Evolutionary conservation across 2,113 vertebrate genomes (phyloP), one percentile per base, ranked within the genome.

Genomic region (Etheostoma spectabile): DNA sequence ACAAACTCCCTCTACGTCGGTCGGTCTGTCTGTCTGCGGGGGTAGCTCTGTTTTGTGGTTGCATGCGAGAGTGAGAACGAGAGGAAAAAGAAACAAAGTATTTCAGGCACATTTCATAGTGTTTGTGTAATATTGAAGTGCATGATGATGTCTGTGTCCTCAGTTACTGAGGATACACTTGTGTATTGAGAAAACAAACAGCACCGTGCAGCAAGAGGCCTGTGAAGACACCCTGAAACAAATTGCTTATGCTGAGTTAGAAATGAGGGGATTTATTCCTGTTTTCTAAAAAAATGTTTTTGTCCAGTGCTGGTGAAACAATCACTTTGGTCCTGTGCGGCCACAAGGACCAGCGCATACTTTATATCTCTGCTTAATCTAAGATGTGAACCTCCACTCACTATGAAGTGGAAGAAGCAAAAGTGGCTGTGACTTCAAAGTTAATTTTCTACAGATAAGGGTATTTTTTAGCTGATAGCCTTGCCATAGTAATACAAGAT

Each of bases 151-250:
- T 30, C 48, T 24, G 38, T 74, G 51, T 11, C 63, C 63, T 63
- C 60, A 14, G 66, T 78, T n/a, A 15, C 30, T 33, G 80, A 63
- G 73, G 61, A 80, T 46, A 80, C 8, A 63, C 27, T 77, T 75
- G 64, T 81, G 63, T 59, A 35, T 18, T 48, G 45, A 76, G 61
- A 77, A 80, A 59, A 63, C 56, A 72, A 76, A 57, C 69, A 8
- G 62, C 62, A 55, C 64, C 16, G 33, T 73, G 69, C n/a, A 27
- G 55, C n/a, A 15, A 69, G 80, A 83, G 78, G 70, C 79, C 78
- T 61, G 77, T 53, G 80, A 84, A 91, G 81, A 88, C 83, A 81
- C 80, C 74, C 75, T 72, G 82, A 92, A 93, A 90, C 77, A 86
- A 87, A 91, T 87, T 77, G 85, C 83, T 82, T 87, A 49, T 84